Evolutionary conservation across 2,113 vertebrate genomes (phyloP).

Genomic region (Psephotus haematonotus): DNA sequence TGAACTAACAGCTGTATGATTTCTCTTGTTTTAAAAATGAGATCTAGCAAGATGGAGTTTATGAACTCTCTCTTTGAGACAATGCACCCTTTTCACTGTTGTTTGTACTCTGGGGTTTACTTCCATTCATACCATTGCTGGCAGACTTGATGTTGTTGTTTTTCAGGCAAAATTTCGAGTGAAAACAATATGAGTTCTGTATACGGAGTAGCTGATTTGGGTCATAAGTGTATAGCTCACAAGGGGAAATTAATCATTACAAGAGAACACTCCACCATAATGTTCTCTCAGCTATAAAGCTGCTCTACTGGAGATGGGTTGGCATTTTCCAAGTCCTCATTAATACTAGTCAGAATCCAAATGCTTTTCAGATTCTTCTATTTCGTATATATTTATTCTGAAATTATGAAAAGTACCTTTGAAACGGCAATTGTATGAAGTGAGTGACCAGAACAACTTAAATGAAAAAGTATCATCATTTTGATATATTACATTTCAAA

Average conservation of each 20-base stretch:
- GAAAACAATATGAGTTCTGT: not conserved
- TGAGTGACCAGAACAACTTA: constrained; percentile 49
- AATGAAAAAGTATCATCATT: constrained; percentile 57
- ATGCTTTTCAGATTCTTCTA: constrained; percentile 39
- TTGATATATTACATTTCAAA: constrained; percentile 63
- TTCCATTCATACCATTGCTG: not conserved
- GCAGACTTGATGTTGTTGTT: not conserved
- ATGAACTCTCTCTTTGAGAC: not conserved
- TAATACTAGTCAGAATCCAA: constrained; percentile 53
- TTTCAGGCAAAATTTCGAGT: not conserved
- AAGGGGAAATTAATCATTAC: constrained; percentile 37
- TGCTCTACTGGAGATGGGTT: constrained; percentile 35
- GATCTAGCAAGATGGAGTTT: not conserved
- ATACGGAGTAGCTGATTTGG: not conserved
- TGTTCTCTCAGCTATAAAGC: constrained; percentile 37
- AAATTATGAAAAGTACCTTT: constrained; percentile 58
- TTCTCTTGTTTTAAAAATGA: not conserved
- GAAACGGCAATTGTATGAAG: constrained; percentile 37
- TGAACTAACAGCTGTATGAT: not conserved
- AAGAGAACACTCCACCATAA: constrained; percentile 36
- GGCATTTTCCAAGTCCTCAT: constrained; percentile 55
- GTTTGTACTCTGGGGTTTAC: not conserved
- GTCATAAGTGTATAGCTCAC: not conserved
- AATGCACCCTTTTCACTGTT: not conserved
- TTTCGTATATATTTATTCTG: constrained; percentile 61